Conservation (phyloP, 2,113 vertebrate genomes). For the Nyctereutes procyonoides region DNA sequence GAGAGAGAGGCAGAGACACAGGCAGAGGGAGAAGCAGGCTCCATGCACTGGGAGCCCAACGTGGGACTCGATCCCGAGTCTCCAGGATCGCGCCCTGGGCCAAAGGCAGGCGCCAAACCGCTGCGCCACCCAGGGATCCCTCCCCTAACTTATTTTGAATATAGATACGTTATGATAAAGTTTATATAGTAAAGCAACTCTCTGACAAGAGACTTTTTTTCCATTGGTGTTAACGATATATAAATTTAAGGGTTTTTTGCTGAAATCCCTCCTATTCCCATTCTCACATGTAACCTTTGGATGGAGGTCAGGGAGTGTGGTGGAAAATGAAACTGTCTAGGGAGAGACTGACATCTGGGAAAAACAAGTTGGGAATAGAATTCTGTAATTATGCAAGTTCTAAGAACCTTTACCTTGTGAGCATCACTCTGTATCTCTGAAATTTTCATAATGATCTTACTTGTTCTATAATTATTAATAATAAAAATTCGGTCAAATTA, state of each 20-base stretch:
- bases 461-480: not conserved
- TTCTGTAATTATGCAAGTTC: not conserved
- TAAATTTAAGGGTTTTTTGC: not conserved
- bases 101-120: too few relatives aligned
- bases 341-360: not conserved
- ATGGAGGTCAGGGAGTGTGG: not conserved
- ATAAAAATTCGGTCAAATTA: not conserved
- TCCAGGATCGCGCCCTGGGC: too few relatives aligned
- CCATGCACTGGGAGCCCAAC: too few relatives aligned
- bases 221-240: not conserved
- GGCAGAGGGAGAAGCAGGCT: too few relatives aligned
- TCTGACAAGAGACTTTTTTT: not conserved
- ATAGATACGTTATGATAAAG: not conserved
- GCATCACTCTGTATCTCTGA: not conserved
- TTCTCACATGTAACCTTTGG: not conserved
- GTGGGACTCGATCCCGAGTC: too few relatives aligned
- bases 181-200: slow-evolving; percentile 8
- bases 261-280: not conserved
- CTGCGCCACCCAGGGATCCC: too few relatives aligned
- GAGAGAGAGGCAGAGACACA: too few relatives aligned
- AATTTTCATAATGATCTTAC: not conserved
- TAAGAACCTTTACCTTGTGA: not conserved
- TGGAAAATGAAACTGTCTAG: not conserved
- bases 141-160: not conserved
- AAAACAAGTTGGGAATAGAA: slow-evolving; percentile 27